Percentiles rank a stretch among this genome's conserved stretches.
These are phyloP conservation scores for Homarus gammarus DNA, from an alignment of 2,888 invertebrate genomes.

Conservation along the genomic window DNA sequence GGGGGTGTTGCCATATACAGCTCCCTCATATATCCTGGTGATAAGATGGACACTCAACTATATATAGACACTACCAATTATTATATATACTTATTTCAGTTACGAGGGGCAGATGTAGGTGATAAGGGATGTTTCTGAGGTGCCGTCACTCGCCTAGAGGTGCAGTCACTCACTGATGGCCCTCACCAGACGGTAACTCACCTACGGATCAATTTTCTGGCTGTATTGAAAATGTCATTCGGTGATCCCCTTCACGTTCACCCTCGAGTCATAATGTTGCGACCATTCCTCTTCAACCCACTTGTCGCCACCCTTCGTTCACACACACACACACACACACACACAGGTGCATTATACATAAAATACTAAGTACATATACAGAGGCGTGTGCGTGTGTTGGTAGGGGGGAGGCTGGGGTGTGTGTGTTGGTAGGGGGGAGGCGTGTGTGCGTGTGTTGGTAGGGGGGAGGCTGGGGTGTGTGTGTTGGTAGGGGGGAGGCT, in stretches of 20 bases:
- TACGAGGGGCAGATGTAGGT: background rate
- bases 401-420: background rate
- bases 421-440: background rate
- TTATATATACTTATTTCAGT: background rate
- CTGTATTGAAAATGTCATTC: background rate
- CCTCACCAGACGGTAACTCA: background rate
- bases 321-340: no score
- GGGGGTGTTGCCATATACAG: conserved; percentile 5
- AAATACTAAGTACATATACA: no score
- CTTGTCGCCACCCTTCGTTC: background rate
- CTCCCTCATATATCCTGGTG: background rate
- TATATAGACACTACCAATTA: background rate
- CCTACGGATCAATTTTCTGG: background rate
- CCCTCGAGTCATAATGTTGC: background rate
- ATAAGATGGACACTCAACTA: background rate
- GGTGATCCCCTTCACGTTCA: background rate
- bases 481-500: no score
- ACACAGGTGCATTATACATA: no score
- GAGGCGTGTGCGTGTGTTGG: background rate
- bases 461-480: no score
- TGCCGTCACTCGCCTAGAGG: background rate
- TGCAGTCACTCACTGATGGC: background rate
- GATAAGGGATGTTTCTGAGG: background rate
- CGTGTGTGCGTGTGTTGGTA: no score
- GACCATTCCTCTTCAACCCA: background rate